These are phyloP conservation scores for Tenrec ecaudatus DNA, from an alignment of 2,113 vertebrate species.

Conservation along the genomic window DNA sequence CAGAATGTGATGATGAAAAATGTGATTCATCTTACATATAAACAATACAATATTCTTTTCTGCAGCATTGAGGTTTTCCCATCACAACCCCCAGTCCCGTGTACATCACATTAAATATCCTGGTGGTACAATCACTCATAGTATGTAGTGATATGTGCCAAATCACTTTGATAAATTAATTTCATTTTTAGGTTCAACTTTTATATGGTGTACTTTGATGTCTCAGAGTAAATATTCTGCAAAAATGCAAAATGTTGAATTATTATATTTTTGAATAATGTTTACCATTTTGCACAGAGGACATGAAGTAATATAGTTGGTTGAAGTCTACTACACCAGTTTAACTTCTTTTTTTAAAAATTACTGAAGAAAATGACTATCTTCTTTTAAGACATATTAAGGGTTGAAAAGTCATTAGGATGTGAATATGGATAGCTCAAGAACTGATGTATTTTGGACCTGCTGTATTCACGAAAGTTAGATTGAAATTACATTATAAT, in stretches of 20 bases:
- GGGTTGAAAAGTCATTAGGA: slow-evolving; percentile 79
- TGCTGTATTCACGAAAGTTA: slow-evolving; percentile 83
- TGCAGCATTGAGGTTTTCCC: background rate
- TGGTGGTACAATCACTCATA: background rate
- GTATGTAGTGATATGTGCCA: background rate
- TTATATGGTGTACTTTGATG: background rate
- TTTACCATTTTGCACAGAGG: slow-evolving; percentile 28
- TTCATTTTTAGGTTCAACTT: background rate
- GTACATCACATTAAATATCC: background rate
- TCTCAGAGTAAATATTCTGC: background rate
- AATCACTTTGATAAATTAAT: background rate
- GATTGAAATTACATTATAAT: slow-evolving; percentile 84
- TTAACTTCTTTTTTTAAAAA: slow-evolving; percentile 1
- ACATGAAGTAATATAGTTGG: slow-evolving; percentile 40
- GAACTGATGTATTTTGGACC: slow-evolving; percentile 79
- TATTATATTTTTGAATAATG: background rate
- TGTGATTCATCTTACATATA: background rate
- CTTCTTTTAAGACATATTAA: slow-evolving; percentile 80
- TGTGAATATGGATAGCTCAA: slow-evolving; percentile 79
- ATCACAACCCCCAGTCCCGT: background rate
- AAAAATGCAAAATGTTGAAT: background rate
- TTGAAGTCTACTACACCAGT: slow-evolving; percentile 48
- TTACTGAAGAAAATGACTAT: slow-evolving; percentile 77
- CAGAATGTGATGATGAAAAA: no score
- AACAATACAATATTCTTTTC: background rate